phyloP scores from a whole-genome alignment of 1,140 invertebrate genomes.

The Paralvinella palmiformis region DNA sequence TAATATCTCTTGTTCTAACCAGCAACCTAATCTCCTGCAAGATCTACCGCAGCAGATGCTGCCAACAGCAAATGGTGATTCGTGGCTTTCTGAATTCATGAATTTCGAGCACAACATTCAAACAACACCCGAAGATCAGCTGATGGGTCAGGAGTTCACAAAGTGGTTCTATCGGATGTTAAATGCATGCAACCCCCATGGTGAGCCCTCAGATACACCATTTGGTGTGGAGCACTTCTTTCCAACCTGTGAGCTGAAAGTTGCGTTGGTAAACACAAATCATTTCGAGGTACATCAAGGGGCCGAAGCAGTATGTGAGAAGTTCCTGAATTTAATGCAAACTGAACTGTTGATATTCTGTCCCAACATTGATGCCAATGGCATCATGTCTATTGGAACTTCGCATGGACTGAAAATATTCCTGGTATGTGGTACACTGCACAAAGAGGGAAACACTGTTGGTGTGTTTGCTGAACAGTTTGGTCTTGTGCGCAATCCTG shows the following conservation, averaged over 20 bases:
- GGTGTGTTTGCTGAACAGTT: conserved; percentile 63
- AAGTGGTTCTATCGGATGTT: conserved; percentile 59
- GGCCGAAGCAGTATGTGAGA: conserved; percentile 37
- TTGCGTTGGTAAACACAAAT: conserved; percentile 27
- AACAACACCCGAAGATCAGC: too few relatives aligned
- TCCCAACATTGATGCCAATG: conserved; percentile 55
- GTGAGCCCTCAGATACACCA: conserved; percentile 21
- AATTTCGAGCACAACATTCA: too few relatives aligned
- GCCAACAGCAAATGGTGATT: too few relatives aligned
- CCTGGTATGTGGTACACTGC: conserved; percentile 59
- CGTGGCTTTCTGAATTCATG: too few relatives aligned
- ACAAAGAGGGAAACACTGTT: conserved; percentile 49
- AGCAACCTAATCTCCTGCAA: too few relatives aligned
- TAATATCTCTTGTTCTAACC: too few relatives aligned
- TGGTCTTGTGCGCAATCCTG: conserved; percentile 57
- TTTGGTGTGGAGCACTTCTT: conserved; percentile 57
- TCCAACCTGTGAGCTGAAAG: conserved; percentile 48
- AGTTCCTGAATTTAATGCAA: conserved; percentile 42
- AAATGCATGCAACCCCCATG: conserved; percentile 47
- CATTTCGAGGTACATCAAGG: conserved; percentile 26
- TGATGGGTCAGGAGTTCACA: conserved; percentile 56
- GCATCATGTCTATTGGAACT: conserved; percentile 55
- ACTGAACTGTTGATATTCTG: conserved; percentile 57
- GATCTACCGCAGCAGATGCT: too few relatives aligned
- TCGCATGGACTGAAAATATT: conserved; percentile 59